Evolutionary conservation across 2,888 invertebrate genomes (phyloP), one percentile per base, ranked within the genome.

Genomic region (Cybosia mesomella): DNA sequence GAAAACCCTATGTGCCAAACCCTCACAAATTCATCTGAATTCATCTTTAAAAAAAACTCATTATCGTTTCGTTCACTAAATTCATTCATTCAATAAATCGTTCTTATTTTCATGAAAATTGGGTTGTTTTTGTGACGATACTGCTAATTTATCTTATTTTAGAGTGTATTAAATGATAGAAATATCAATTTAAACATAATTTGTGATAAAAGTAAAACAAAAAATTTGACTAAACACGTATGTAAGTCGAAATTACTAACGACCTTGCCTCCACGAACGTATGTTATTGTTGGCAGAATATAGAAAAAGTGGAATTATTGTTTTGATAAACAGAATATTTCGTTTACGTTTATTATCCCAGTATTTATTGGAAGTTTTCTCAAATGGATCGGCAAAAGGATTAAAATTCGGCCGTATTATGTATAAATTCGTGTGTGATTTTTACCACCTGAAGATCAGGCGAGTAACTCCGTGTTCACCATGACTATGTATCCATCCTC

Each of bases 401-500:
- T 79, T 87, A 80, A 83, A 71, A 73, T 77, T 80, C 79, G 79
- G 77, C 87, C 84, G 81, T 92, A 94, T 92, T 92, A 94, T 95
- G 94, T 89, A 87, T 91, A 87, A 86, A 85, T 85, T 89, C 90
- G 90, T 85, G 91, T 90, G 88, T 88, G 89, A 84, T 87, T 87
- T 87, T 87, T 84, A 89, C 90, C 90, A 91, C 92, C 93, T 92
- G 92, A 89, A 86, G 87, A 84, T 87, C 88, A 91, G 93, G 91
- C 86, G 85, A 89, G 85, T 84, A 77, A 87, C 76, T 80, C 80
- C 85, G 73, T 80, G 73, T 83, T 86, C 88, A 89, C 88, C 85
- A 91, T 91, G 86, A 90, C 92, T 88, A 93, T 93, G 93, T 93
- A 92, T 82, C 87, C 92, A 72, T 90, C 92, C 74, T 89, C 92